Conservation (phyloP, 2,113 vertebrate species). For the Podarcis muralis region DNA sequence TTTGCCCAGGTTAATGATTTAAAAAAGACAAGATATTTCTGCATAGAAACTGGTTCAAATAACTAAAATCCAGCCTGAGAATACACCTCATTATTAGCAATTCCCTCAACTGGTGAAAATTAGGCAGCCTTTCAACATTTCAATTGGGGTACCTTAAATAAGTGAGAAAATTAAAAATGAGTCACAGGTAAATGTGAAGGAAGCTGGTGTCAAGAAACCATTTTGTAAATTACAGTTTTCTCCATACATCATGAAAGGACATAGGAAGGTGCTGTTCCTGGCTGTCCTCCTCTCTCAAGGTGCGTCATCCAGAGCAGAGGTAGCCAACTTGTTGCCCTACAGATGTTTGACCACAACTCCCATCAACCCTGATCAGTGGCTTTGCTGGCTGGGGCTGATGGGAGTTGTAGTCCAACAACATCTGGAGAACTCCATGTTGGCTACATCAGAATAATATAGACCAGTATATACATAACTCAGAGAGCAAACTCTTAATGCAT, state of each 20-base stretch:
- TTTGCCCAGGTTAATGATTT: not conserved
- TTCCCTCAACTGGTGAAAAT: not conserved
- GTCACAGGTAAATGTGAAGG: not conserved
- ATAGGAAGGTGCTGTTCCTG: not conserved
- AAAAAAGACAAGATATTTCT: not conserved
- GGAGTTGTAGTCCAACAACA: too few relatives aligned
- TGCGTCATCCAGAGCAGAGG: not conserved
- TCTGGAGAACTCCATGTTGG: too few relatives aligned
- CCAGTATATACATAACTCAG: not conserved
- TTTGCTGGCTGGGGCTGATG: too few relatives aligned
- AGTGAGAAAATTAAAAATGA: not conserved
- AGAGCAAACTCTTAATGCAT: not conserved
- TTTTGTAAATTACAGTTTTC: not conserved
- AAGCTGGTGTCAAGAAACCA: not conserved
- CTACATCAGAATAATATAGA: not conserved
- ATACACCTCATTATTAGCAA: not conserved
- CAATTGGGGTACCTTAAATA: not conserved
- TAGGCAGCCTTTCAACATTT: not conserved
- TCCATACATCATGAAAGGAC: not conserved
- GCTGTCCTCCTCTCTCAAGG: not conserved
- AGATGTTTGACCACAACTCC: too few relatives aligned
- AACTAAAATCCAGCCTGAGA: not conserved
- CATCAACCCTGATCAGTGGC: too few relatives aligned
- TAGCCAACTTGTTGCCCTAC: not conserved
- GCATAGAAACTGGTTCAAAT: not conserved